A percentile compares a stretch with the other conserved stretches of the same genome.
Conservation (phyloP, 2,797 vertebrate species). For the Sebastes nivosus region DNA sequence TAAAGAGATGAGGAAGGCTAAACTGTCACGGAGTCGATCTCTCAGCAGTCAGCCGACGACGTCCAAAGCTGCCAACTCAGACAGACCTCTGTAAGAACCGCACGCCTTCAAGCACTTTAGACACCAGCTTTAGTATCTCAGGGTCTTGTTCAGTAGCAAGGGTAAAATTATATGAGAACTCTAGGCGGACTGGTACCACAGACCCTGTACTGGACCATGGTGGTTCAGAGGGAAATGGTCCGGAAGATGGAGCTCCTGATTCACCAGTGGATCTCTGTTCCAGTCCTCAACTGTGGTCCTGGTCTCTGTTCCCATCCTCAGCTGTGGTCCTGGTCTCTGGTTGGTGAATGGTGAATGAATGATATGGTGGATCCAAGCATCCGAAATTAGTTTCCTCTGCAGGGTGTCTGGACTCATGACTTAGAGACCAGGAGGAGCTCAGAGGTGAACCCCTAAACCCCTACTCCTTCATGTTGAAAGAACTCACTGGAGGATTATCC, state of each 20-base stretch:
- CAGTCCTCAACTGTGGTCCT: not conserved
- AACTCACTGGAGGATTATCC: not conserved
- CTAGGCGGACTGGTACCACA: too few relatives aligned
- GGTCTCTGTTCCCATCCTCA: not conserved
- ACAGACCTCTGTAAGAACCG: conserved; percentile 81
- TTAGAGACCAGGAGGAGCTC: too few relatives aligned
- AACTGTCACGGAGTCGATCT: conserved; percentile 93
- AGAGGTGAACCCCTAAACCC: not conserved
- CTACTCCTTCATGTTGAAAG: too few relatives aligned
- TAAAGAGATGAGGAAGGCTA: conserved; percentile 93
- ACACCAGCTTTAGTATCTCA: not conserved
- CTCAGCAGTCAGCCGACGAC: conserved; percentile 91
- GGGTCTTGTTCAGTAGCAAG: not conserved
- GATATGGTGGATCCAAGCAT: too few relatives aligned
- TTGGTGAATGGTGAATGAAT: not conserved
- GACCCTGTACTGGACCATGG: not conserved
- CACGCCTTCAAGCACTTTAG: not conserved
- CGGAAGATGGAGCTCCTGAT: not conserved
- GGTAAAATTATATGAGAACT: not conserved
- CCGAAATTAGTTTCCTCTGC: too few relatives aligned
- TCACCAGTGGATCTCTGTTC: not conserved
- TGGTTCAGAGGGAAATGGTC: not conserved
- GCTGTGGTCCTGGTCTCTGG: not conserved
- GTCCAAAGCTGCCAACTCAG: conserved; percentile 87
- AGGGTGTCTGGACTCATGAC: too few relatives aligned